Evolutionary conservation across 2,113 vertebrate species (phyloP), one percentile per base, ranked within the genome.

Genomic region (Gnathonemus echidnorhynchus): DNA sequence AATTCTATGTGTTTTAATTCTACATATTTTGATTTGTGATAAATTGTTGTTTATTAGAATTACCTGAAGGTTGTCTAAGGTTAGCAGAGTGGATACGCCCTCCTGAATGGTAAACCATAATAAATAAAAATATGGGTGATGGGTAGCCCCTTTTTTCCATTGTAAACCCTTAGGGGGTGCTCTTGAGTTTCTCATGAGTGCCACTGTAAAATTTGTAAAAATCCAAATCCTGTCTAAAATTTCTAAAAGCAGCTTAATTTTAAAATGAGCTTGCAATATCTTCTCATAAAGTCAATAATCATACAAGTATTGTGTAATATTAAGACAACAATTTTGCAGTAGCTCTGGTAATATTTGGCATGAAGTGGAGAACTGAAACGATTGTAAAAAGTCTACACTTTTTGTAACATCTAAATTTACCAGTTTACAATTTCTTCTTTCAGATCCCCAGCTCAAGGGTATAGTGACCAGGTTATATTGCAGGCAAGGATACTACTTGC

Each of bases 391-490:
- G 13, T 83, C 5, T 83, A 24, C 27, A 74, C 1, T n/a, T 84
- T 19, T 42, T 48, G 21, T 46, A 46, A 84, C 42, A 9, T 84
- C 42, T 48, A 84, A 45, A 48, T 85, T 48, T 48, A 85, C 46
- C 83, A 85, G 8, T 21, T 46, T 24, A 48, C 42, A 85, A 21
- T 85, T 92, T 95, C 95, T 96, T 95, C 92, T 96, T 97, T 93
- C 97, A 99, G 98, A 99, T 98, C 98, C 98, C 97, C 98, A 99
- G 97, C 98, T 99, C 97, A 99, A 99, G 98, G 98, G 98, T 94
- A 99, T 99, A 98, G 98, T 99, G 97, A 99, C 98, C 97, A 99
- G 98, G 97, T 98, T 99, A 98, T 99, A 99, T 96, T 99, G 98
- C 98, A 99, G 98, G 97, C 98, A 99, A 97, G 98, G 98, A 95